phyloP scores from a whole-genome alignment of 2,888 invertebrate species.

The Sphinx pinastri region DNA sequence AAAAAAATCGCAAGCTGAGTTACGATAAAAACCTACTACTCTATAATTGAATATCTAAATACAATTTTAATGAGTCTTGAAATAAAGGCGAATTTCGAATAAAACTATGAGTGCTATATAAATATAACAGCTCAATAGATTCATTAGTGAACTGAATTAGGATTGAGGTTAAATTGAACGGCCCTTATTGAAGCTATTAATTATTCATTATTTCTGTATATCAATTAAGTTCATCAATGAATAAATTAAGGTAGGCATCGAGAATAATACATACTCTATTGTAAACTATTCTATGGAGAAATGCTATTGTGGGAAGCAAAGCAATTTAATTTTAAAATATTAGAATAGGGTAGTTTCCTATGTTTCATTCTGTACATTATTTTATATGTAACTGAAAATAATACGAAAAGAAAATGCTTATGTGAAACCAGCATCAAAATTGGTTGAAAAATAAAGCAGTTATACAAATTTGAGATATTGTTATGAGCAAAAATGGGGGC shows the following conservation, averaged over 20 bases:
- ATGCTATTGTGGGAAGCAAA: background rate
- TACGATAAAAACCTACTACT: too few species aligned
- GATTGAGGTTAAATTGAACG: background rate
- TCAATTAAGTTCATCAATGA: slow-evolving; percentile 1
- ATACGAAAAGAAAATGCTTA: too few species aligned
- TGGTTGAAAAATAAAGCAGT: too few species aligned
- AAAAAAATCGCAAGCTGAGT: too few species aligned
- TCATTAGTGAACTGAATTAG: background rate
- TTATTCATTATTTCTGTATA: slow-evolving; percentile 2
- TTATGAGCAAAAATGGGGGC: too few species aligned
- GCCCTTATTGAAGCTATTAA: background rate
- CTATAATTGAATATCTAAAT: too few species aligned
- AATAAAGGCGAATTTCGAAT: background rate
- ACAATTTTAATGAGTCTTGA: background rate
- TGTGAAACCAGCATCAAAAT: too few species aligned
- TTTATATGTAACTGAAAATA: too few species aligned
- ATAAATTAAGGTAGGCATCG: background rate
- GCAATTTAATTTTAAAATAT: background rate
- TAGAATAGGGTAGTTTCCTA: too few species aligned
- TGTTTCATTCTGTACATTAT: too few species aligned
- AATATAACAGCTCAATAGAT: background rate
- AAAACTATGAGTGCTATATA: background rate
- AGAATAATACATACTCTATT: background rate
- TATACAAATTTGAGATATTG: too few species aligned
- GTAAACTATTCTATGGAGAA: background rate